Base-by-base conservation (phyloP, 1,140 invertebrate species). In the Apis cerana region DNA sequence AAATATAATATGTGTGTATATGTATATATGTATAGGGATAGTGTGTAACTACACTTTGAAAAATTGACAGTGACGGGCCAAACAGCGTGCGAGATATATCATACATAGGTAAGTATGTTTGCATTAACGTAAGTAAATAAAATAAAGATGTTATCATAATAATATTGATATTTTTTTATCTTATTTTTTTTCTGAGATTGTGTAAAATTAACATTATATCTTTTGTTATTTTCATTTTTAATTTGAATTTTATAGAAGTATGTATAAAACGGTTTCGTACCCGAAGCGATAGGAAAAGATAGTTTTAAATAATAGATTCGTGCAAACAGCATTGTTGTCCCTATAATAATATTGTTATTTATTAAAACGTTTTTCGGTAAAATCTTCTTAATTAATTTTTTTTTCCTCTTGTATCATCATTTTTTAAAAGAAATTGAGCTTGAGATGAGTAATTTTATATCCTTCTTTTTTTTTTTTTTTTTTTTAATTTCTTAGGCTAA, bases 61-160 rank as follows among this genome's bases (percentile, higher is more conserved):
- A 91, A 92, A 92, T 92, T 90, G 91, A 91, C 89, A 91, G 87
- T 92, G 84, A 90, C 89, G 90, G 90, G 88, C 88, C 85, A 84
- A 91, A 82, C 74, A 85, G 83, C 85, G 82, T 84, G 85, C 78
- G 72, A 81, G 75, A 85, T 82, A 78, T 76, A 76, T 82, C 69
- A 56, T 83, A 77, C 43, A 77, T 71, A 72, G 54, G 56, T 82
- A 82, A 84, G 68, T 71, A 69, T 74, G 33, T 64, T 17, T 61
- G 27, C 27, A 52, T 82, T 61, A 78, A 86, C 77, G 54, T 79
- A 80, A 80, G 58, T 79, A 69, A 84, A 82, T 61, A 61, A 69
- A 84, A 82, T 61, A 61, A 65, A 50, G 19, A 75, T 23, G 48
- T 76, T 67, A 62, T 56, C 69, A 81, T 54, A 43, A 62, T 59